These are phyloP conservation scores for Eristalis tenax DNA, from an alignment of 2,888 invertebrate species.

Conservation along the genomic window DNA sequence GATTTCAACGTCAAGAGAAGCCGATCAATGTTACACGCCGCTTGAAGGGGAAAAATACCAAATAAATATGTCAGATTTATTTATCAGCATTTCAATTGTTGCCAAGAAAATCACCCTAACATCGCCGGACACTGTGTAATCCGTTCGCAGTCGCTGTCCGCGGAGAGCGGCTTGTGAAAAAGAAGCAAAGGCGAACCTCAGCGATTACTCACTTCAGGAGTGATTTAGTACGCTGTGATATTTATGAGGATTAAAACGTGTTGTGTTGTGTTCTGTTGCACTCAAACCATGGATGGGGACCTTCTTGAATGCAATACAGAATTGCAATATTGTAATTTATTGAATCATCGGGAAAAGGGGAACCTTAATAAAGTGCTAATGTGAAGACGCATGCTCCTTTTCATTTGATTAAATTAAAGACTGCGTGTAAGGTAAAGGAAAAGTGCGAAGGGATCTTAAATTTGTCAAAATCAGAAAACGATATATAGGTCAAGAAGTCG, in stretches of 20 bases:
- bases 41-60: conserved; percentile 13
- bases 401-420: conserved; percentile 1
- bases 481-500: not conserved
- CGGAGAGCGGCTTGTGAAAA: not conserved
- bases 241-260: conserved; percentile 53
- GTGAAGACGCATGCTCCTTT: conserved; percentile 18
- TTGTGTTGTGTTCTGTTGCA: not conserved
- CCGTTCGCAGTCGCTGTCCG: conserved; percentile 13
- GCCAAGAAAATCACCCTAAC: conserved; percentile 38
- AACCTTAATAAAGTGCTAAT: conserved; percentile 43
- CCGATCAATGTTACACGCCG: conserved; percentile 27
- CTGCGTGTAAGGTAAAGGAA: not conserved
- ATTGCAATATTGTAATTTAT: conserved; percentile 36
- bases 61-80: conserved; percentile 67
- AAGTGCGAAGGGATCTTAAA: not conserved
- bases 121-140: conserved; percentile 41
- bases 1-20: conserved; percentile 43
- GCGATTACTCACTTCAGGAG: conserved; percentile 53
- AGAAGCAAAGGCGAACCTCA: conserved; percentile 12
- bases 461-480: not conserved
- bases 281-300: conserved; percentile 1
- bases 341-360: not conserved
- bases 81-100: conserved; percentile 57
- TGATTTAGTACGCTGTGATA: conserved; percentile 55
- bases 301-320: conserved; percentile 17